Base-by-base conservation (phyloP, 2,888 invertebrate species). In the Hypena proboscidalis region DNA sequence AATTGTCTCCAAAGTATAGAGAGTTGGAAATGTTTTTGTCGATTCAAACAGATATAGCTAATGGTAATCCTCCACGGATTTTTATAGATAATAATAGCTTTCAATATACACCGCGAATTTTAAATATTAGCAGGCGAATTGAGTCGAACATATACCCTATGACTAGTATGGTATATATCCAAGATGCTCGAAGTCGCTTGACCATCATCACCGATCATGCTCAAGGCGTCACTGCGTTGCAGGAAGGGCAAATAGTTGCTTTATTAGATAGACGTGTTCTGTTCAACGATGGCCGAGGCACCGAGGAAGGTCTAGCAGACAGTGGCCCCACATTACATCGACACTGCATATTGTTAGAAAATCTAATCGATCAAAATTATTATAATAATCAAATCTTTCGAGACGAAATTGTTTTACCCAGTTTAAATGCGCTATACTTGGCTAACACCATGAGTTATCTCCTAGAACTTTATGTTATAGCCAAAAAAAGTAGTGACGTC, bases 81-180 rank as follows among this genome's bases (percentile, higher is more conserved):
- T 95, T 94, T 74, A 96, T 96, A 0, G 99, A 99, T 82, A 94
- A 96, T 51, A 98, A 98, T 77, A 98, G 98, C 3, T 98, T 98
- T 74, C 96, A 97, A 76, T 96, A 96, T 88, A 95, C 96, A 38
- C 92, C 93, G 63, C 92, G 96, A 14, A 86, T 93, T 4, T 94
- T 96, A 73, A 94, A 97, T 22, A 94, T 95, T 41, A 92, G 94
- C 43, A 95, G 96, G 56, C 95, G 95, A 1, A 93, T 97, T 32
- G 98, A 99, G 82, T 98, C 97, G 0, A 99, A 99, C 80, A 96
- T 98, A 77, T 99, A 97, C 78, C 99, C 99, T 0, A 95, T 98
- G 59, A 97, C 99, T 0, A 95, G 95, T 5, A 95, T 95, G 92
- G 95, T 96, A 1, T 97, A 94, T 75, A 94, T 97, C 54, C 95